Conservation (phyloP, 2,797 vertebrate species). For the Centroberyx gerrardi region DNA sequence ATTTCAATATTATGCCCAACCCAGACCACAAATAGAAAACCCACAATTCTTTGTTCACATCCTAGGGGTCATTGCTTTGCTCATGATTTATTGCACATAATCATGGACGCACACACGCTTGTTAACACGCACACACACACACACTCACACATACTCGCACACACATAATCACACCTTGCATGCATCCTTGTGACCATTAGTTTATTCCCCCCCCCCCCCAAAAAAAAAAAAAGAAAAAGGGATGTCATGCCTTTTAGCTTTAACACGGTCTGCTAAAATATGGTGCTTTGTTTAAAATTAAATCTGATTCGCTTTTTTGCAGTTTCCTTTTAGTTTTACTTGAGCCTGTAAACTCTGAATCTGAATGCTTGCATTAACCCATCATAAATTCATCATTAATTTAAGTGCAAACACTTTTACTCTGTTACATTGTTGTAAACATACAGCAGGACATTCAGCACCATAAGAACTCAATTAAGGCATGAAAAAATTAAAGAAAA, state of each 20-base stretch:
- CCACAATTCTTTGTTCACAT: slow-evolving; percentile 73
- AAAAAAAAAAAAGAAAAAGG: slow-evolving; percentile 31
- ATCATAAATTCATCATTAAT: slow-evolving; percentile 39
- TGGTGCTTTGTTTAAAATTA: slow-evolving; percentile 58
- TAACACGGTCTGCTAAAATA: slow-evolving; percentile 45
- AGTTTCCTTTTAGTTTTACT: slow-evolving; percentile 57
- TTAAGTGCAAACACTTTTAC: slow-evolving; percentile 56
- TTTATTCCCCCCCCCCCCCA: slow-evolving; percentile 7
- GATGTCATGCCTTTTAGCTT: slow-evolving; percentile 65
- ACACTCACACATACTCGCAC: slow-evolving; percentile 46
- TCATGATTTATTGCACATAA: slow-evolving; percentile 71
- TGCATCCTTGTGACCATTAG: slow-evolving; percentile 1
- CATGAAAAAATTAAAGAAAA: slow-evolving; percentile 68
- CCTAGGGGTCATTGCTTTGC: slow-evolving; percentile 77
- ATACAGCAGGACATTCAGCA: slow-evolving; percentile 81
- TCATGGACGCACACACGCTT: slow-evolving; percentile 50
- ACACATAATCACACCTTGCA: slow-evolving; percentile 31
- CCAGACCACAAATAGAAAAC: slow-evolving; percentile 50
- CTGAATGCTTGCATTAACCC: slow-evolving; percentile 64
- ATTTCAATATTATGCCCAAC: slow-evolving; percentile 29
- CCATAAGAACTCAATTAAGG: slow-evolving; percentile 79
- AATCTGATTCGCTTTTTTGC: slow-evolving; percentile 54
- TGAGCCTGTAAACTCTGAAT: slow-evolving; percentile 79
- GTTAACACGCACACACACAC: slow-evolving; percentile 2
- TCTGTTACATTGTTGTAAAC: slow-evolving; percentile 77